Conservation (phyloP, 2,113 vertebrate genomes). For the Mohoua ochrocephala region DNA sequence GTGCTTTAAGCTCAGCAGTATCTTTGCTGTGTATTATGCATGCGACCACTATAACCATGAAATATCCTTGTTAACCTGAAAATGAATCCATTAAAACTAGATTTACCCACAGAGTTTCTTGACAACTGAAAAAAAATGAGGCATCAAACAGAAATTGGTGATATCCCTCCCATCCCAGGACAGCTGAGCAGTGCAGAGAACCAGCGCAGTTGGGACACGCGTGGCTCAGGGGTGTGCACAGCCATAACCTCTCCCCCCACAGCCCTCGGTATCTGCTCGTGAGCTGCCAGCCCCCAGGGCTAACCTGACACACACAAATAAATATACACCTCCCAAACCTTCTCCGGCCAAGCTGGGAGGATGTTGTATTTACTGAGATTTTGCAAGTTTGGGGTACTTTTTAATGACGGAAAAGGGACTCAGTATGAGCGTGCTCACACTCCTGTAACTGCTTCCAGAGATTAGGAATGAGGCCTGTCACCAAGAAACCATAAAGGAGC, state of each 20-base stretch:
- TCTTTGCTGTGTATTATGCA: neutral
- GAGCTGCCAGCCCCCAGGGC: neutral
- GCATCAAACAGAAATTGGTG: neutral
- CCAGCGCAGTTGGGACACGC: rapidly evolving
- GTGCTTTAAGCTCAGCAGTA: neutral
- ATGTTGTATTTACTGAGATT: neutral
- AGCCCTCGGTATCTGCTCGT: rapidly evolving
- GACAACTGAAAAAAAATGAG: neutral
- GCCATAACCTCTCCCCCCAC: neutral
- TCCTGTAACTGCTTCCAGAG: neutral
- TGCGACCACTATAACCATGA: neutral
- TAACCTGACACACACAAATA: neutral
- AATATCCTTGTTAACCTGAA: neutral
- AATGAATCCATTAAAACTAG: neutral
- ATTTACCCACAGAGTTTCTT: neutral
- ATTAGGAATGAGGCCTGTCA: neutral
- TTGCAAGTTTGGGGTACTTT: neutral
- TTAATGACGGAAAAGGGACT: neutral
- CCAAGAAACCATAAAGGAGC: neutral
- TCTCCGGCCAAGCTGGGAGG: neutral
- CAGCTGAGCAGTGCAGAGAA: neutral
- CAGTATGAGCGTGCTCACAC: neutral
- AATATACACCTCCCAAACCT: rapidly evolving
- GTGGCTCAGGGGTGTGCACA: neutral
- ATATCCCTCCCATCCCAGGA: neutral